Conservation (phyloP, 2,797 vertebrate species). For the Fundulus diaphanus region DNA sequence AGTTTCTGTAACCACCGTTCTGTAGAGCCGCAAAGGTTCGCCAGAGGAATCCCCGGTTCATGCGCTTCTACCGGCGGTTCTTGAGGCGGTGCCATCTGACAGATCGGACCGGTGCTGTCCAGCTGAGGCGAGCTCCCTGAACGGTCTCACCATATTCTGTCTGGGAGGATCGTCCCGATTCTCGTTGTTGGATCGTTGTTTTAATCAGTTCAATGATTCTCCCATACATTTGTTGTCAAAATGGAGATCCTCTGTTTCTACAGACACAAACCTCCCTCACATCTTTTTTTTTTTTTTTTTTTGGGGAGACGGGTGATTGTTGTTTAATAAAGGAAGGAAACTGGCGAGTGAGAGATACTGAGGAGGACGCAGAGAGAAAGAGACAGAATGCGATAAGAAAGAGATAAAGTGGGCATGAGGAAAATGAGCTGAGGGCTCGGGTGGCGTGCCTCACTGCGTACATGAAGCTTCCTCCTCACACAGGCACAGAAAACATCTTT, state of each 20-base stretch:
- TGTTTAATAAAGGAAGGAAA: conserved; percentile 70
- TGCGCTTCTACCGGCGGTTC: neutral
- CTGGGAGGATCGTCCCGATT: neutral
- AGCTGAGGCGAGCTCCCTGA: neutral
- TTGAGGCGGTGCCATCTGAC: too few relatives aligned
- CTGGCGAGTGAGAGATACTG: conserved; percentile 63
- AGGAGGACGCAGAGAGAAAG: conserved; percentile 44
- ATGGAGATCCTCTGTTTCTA: neutral
- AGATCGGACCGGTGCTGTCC: neutral
- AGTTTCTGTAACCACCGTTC: too few relatives aligned
- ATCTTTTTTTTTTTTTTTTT: too few relatives aligned
- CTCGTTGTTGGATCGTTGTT: neutral
- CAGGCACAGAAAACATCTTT: neutral
- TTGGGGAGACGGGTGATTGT: conserved; percentile 42
- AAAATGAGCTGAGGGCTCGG: conserved; percentile 31
- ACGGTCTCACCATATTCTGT: neutral
- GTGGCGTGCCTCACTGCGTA: conserved; percentile 1
- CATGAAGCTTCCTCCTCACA: neutral
- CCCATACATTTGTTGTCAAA: neutral
- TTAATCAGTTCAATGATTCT: neutral
- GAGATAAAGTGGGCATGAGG: conserved; percentile 34
- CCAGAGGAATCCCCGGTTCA: neutral
- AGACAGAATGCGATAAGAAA: conserved; percentile 50
- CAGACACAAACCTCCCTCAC: conserved; percentile 11
- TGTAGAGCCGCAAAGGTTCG: neutral